Evolutionary conservation across 2,797 vertebrate genomes (phyloP), one percentile per base, ranked within the genome.

Genomic region (Acridotheres tristis): DNA sequence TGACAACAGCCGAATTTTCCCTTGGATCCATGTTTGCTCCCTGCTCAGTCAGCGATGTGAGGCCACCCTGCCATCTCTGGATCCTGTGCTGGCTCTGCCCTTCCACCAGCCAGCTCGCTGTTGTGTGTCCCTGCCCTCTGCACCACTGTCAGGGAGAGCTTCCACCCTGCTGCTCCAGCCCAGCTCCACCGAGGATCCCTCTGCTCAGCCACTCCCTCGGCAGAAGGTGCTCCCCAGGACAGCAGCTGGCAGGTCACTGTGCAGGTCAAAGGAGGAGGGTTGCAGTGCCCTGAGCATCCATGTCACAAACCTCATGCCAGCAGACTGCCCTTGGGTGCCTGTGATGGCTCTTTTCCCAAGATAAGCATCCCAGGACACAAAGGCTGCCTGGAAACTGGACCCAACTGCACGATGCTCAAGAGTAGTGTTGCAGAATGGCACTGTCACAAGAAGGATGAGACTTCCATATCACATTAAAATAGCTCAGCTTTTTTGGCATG

Each of bases 211-310:
- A 3, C 8, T 81, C 26, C 62, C 38, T 73, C 4, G 5, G 51
- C 34, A 51, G 59, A 76, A 45, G 1, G 3, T 9, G 30, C 25
- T 29, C 20, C 29, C 30, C 53, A 30, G 38, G 23, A 27, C 69
- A 71, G 68, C 4, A 53, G 22, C 63, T 75, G 54, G 16, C 55
- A 67, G 90, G 10, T 16, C 26, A 1, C 8, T 36, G 34, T 15
- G 20, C 4, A 3, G 11, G 38, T 13, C 36, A 48, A 27, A n/a
- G 0, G 2, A 48, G n/a, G 29, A 34, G 43, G 25, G 7, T 3
- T 57, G 62, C 34, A 50, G 27, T 30, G 29, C 30, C 32, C 54
- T 32, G n/a, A 76, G 51, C 38, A 38, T 18, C 18, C 27, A 0
- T 2, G 26, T 9, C 55, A 71, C 73, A 75, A 71, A 51, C 2